A percentile compares a stretch with the other conserved stretches of the same genome.
Evolutionary conservation across 1,140 invertebrate genomes (phyloP).

Genomic region (Halyomorpha halys): DNA sequence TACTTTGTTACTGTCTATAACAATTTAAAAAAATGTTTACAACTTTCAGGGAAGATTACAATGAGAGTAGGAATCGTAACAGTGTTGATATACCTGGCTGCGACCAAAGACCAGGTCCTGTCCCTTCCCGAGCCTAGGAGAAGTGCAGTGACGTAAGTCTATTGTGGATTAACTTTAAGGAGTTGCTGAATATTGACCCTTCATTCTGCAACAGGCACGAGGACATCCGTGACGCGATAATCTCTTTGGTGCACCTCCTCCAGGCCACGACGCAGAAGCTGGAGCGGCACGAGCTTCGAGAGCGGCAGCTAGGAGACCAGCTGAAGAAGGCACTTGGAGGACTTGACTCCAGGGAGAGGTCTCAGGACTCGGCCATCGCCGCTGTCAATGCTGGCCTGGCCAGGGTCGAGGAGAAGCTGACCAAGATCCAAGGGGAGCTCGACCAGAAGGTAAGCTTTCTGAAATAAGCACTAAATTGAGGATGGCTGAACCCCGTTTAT

Average conservation of each 20-base stretch:
- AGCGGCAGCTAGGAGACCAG: slow-evolving; percentile 64
- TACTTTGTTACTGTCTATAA: too few relatives aligned
- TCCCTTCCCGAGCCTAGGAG: too few relatives aligned
- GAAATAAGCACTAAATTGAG: too few relatives aligned
- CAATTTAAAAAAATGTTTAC: too few relatives aligned
- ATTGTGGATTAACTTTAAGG: too few relatives aligned
- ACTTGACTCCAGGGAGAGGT: slow-evolving; percentile 60
- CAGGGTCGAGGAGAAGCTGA: slow-evolving; percentile 28
- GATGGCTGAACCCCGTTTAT: too few relatives aligned
- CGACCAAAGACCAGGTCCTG: too few relatives aligned
- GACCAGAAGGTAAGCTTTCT: background rate
- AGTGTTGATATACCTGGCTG: too few relatives aligned
- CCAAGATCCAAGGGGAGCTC: background rate
- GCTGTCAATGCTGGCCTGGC: slow-evolving; percentile 13
- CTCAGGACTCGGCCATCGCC: slow-evolving; percentile 40
- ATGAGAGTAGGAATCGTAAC: too few relatives aligned
- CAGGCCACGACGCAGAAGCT: slow-evolving; percentile 68
- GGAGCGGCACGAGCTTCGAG: slow-evolving; percentile 70
- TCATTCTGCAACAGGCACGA: slow-evolving; percentile 50
- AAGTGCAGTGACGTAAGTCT: too few relatives aligned
- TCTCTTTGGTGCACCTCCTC: slow-evolving; percentile 71
- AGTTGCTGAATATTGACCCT: too few relatives aligned
- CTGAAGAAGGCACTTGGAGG: slow-evolving; percentile 57
- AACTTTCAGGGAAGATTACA: too few relatives aligned
- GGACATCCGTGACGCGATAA: slow-evolving; percentile 68